A percentile compares a stretch with the other conserved stretches of the same genome.
Conservation (phyloP, 2,797 vertebrate genomes). For the Craterocephalus amniculus region DNA sequence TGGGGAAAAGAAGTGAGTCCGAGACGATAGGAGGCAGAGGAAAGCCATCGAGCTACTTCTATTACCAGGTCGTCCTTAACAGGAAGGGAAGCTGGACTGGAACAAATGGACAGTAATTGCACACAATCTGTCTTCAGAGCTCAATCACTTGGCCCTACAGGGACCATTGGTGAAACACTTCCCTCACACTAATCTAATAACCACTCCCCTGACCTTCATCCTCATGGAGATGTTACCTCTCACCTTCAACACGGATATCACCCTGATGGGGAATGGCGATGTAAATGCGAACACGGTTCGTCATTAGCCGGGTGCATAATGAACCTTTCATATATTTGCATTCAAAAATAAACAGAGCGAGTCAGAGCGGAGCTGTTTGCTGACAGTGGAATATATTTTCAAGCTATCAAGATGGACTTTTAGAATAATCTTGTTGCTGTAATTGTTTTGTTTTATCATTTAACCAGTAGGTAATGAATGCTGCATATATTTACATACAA, state of each 20-base stretch:
- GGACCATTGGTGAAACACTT: constrained; percentile 61
- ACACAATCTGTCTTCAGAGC: constrained; percentile 77
- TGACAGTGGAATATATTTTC: constrained; percentile 12
- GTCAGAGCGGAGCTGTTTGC: constrained; percentile 2
- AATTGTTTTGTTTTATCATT: constrained; percentile 42
- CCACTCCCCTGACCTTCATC: constrained; percentile 50
- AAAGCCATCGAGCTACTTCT: constrained; percentile 48
- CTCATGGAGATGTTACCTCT: constrained; percentile 55
- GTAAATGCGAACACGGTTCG: constrained; percentile 18
- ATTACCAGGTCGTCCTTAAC: constrained; percentile 53
- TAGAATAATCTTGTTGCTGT: constrained; percentile 9
- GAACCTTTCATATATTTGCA: constrained; percentile 2
- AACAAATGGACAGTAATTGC: constrained; percentile 80
- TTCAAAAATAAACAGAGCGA: constrained; percentile 8
- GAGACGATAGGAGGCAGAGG: constrained; percentile 46
- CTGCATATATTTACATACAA: constrained; percentile 37
- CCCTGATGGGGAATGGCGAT: constrained; percentile 2
- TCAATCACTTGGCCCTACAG: constrained; percentile 73
- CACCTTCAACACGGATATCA: constrained; percentile 48
- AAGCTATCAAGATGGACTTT: neutral
- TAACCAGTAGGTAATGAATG: constrained; percentile 26
- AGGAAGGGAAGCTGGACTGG: constrained; percentile 47
- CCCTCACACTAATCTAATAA: constrained; percentile 74
- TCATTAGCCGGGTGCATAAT: constrained; percentile 34
- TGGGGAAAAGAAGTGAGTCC: constrained; percentile 27